Evolutionary conservation across 2,797 vertebrate species (phyloP).

Genomic region (Esox masquinongy): DNA sequence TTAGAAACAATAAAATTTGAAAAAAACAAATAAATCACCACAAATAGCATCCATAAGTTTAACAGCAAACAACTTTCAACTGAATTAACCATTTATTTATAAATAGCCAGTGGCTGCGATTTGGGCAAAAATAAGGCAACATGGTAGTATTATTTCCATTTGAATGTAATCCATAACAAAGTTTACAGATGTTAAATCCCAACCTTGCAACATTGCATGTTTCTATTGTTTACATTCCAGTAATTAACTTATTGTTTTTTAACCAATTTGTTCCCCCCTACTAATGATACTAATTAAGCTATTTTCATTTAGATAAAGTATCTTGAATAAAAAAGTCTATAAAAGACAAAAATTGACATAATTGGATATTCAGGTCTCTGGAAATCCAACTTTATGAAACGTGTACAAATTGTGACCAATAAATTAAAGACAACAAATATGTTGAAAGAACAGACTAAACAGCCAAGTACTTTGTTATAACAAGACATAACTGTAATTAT

Average conservation of each 20-base stretch:
- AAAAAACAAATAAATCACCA: background rate
- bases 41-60: background rate
- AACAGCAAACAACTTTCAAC: background rate
- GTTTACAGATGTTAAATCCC: background rate
- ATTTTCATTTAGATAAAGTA: background rate
- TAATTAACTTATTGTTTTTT: background rate
- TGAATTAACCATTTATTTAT: background rate
- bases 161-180: background rate
- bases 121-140: slow-evolving; percentile 1
- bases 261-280: background rate
- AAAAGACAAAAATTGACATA: background rate
- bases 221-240: background rate
- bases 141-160: background rate
- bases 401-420: background rate
- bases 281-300: background rate
- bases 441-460: background rate
- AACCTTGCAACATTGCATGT: background rate
- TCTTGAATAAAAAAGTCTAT: background rate
- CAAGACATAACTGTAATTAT: background rate
- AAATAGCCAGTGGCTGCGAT: background rate
- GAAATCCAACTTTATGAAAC: background rate
- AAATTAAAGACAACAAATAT: background rate
- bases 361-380: background rate
- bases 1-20: background rate
- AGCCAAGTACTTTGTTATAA: background rate